Evolutionary conservation across 2,797 vertebrate species (phyloP), one percentile per base, ranked within the genome.

Genomic region (Pangasius macronema): DNA sequence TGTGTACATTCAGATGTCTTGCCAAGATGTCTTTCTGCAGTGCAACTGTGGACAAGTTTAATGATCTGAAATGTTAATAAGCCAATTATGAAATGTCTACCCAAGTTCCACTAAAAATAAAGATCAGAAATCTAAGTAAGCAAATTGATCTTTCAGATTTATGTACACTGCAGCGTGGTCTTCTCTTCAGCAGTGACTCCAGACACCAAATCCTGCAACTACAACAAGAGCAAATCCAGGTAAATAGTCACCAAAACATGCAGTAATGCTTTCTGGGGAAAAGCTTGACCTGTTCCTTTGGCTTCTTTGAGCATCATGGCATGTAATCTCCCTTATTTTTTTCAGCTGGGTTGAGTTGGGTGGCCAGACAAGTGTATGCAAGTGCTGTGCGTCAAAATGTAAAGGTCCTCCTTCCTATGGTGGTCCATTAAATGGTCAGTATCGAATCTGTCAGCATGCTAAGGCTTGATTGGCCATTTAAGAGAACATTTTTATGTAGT

Each of bases 131-230:
- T 42, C 3, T 24, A 72, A 24, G 20, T 49, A 46, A 75, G 2
- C 0, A 3, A 16, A 49, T 8, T 24, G 55, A 13, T 24, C 77
- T 49, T 55, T 33, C 80, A 95, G 95, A 24, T 92, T 11, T 94
- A 93, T 42, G 9, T 95, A 87, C 94, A 95, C 88, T 96, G 95
- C 18, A 93, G 83, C 7, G 90, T 94, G 53, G 16, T 93, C 7
- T n/a, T 94, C 63, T 91, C 93, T 36, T 86, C 87, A 70, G 90
- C 88, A 2, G 36, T 94, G 73, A 93, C 90, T 0, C 13, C 53
- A 36, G 86, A 85, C 33, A 93, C 92, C 0, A 95, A 96, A 89
- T 93, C 92, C 83, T 95, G 95, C 91, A 95, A 94, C 92, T 95
- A 94, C 68, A 92, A 95, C 70, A 27, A 84, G 27, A 85, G 87